phyloP scores from a whole-genome alignment of 2,797 vertebrate genomes.

The Sebastes taczanowskii region DNA sequence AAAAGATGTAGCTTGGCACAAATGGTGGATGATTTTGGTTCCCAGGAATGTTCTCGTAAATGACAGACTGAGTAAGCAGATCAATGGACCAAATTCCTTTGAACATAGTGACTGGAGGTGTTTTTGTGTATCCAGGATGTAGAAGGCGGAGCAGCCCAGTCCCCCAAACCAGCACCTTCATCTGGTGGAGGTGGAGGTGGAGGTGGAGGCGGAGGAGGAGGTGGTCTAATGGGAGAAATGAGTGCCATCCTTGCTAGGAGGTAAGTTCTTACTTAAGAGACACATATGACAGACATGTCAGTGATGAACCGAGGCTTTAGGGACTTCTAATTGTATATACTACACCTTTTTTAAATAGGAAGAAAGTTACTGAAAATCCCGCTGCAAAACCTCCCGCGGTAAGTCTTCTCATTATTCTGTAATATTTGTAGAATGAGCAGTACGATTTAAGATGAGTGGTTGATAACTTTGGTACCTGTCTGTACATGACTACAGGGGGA shows the following conservation, averaged over 20 bases:
- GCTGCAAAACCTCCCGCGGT: constrained; percentile 54
- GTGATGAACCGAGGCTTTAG: neutral
- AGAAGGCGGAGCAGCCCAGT: constrained; percentile 28
- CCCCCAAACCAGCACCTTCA: constrained; percentile 65
- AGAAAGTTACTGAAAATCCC: constrained; percentile 73
- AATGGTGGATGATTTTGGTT: neutral
- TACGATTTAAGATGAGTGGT: neutral
- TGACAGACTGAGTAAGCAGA: neutral
- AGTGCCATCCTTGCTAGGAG: constrained; percentile 88
- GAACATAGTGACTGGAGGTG: neutral
- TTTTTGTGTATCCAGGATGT: constrained; percentile 73
- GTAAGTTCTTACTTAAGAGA: constrained; percentile 59
- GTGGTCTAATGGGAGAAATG: constrained; percentile 89
- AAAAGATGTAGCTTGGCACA: neutral
- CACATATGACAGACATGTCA: neutral
- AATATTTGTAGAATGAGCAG: neutral
- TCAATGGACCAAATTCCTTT: too few species aligned
- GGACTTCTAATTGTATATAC: neutral
- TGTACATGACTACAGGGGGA: constrained; percentile 72
- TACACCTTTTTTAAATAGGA: constrained; percentile 52
- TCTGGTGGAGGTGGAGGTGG: constrained; percentile 34
- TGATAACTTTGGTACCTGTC: neutral
- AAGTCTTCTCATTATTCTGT: constrained; percentile 20
- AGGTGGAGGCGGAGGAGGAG: constrained; percentile 63
- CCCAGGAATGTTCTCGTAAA: neutral